Conservation (phyloP, 2,797 vertebrate species). For the Phylloscopus collybita region DNA sequence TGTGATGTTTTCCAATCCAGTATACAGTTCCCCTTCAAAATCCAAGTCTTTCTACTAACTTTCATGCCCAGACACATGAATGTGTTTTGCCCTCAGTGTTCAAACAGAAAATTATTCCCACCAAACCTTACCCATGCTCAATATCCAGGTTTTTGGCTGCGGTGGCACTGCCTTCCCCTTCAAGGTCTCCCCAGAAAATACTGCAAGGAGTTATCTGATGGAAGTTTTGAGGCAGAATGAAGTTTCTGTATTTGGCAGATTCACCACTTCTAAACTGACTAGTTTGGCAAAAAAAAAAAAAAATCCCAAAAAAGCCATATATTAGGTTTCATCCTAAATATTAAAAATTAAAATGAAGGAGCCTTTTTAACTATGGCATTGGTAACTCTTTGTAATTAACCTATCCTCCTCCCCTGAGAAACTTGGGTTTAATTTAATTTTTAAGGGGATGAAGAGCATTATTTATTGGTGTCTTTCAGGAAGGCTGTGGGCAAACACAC, state of each 20-base stretch:
- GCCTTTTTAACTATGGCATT: conserved; percentile 1
- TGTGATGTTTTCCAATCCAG: background rate
- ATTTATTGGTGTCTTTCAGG: conserved; percentile 30
- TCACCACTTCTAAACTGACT: background rate
- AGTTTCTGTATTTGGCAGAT: background rate
- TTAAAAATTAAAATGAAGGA: conserved; percentile 28
- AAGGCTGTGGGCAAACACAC: conserved; percentile 25
- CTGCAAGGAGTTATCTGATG: background rate
- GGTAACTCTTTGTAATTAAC: conserved; percentile 63
- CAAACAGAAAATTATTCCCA: background rate
- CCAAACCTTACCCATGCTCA: background rate
- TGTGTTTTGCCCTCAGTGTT: background rate
- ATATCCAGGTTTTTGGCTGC: background rate
- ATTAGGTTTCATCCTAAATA: conserved; percentile 27
- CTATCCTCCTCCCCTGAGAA: conserved; percentile 47
- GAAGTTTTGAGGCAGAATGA: background rate
- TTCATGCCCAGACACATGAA: background rate
- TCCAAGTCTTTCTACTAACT: background rate
- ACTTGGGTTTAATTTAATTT: conserved; percentile 63
- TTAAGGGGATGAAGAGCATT: conserved; percentile 47
- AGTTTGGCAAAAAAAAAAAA: background rate
- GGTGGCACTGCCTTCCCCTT: background rate
- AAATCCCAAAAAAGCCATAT: background rate
- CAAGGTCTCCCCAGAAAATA: background rate
- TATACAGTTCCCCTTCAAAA: background rate